Conservation (phyloP, 1,140 invertebrate species). For the Penaeus chinensis region DNA sequence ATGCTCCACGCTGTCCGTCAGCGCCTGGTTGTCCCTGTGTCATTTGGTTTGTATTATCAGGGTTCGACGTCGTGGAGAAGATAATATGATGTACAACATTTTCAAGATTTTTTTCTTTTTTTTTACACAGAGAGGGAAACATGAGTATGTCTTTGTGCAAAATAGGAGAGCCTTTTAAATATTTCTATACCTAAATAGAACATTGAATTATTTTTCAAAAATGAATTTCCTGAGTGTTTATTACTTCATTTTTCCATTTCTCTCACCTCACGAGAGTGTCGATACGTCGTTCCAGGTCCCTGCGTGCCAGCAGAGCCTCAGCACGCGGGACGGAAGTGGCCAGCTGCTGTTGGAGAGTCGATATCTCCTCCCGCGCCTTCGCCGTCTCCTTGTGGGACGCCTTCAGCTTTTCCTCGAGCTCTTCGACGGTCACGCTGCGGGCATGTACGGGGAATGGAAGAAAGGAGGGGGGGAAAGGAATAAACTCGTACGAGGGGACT, state of each 20-base stretch:
- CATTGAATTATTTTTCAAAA: no score
- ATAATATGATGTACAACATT: no score
- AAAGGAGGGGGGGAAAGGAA: not conserved
- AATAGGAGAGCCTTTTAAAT: no score
- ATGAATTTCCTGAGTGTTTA: no score
- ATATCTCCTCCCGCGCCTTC: constrained; percentile 28
- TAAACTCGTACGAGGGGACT: no score
- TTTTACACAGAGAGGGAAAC: no score
- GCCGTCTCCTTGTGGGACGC: constrained; percentile 27
- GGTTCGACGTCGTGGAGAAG: no score
- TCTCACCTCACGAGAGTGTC: constrained; percentile 43
- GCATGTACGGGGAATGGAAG: not conserved
- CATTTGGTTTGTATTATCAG: not conserved
- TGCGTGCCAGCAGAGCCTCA: constrained; percentile 41
- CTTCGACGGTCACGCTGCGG: constrained; percentile 51
- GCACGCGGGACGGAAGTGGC: constrained; percentile 53
- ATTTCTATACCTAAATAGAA: no score
- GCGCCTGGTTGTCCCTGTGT: constrained; percentile 43
- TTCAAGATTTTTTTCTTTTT: no score
- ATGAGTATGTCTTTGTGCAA: no score
- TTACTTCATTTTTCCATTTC: no score
- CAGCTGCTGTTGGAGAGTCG: constrained; percentile 46
- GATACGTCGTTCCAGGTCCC: constrained; percentile 51
- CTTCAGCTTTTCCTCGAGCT: constrained; percentile 42
- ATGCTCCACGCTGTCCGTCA: constrained; percentile 48